Base-by-base conservation (phyloP, 1,140 invertebrate genomes). In the Aethina tumida region DNA sequence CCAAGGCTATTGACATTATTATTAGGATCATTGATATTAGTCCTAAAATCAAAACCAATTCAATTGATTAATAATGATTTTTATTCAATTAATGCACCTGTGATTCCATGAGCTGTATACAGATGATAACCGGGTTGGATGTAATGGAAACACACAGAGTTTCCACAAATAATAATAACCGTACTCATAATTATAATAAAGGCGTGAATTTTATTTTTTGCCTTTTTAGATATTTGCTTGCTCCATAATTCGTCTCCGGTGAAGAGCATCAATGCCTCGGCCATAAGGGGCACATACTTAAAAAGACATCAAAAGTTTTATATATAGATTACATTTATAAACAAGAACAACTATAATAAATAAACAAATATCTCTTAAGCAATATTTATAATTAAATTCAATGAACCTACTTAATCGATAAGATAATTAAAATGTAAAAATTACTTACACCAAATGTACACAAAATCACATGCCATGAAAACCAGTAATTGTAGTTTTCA, bases 211-310 rank as follows among this genome's bases (percentile, higher is more conserved):
- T 30, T 35, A 25, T 55, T 48, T 39, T 55, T 55, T 5, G 42
- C 38, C 12, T 31, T 50, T 28, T 42, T 37, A 10, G 28, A 35
- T 20, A 55, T 20, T 16, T 50, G 37, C 21, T 28, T 36, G 6
- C 43, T 39, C 50, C 50, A 55, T 5, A 49, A n/a, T 31, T 55
- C 50, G 26, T 55, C 53, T n/a, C 40, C 33, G 14, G 35, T 34
- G 21, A 55, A 55, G 1, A 55, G 35, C 33, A 55, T 41, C 4
- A 55, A 9, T 1, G 53, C 40, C 33, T 55, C 53, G 1, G 50
- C 41, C 53, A 55, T 55, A 2, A 55, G 25, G 0, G 50, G 53
- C 18, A 55, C 16, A 24, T 51, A 51, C 51, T 53, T 13, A 30
- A 47, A 47, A 37, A 10, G 13, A 15, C n/a, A n/a, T n/a, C n/a